Conservation (phyloP, 1,140 invertebrate species). For the Drosophila setifemur region DNA sequence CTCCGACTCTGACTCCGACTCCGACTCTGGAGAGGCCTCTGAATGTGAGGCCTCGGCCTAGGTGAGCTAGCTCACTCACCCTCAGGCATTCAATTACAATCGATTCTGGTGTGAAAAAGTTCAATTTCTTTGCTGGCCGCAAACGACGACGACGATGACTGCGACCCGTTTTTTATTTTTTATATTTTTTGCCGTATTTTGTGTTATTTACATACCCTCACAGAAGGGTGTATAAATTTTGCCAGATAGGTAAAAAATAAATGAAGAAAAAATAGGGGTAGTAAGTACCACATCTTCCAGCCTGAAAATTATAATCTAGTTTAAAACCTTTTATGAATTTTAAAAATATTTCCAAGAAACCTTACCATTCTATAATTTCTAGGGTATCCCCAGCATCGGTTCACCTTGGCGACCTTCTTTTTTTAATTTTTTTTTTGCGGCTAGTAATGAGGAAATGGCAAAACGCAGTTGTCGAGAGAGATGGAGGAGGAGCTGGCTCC, state of each 20-base stretch:
- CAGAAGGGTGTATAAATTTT: not conserved
- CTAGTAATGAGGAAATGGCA: slow-evolving; percentile 80
- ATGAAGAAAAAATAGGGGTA: too few species aligned
- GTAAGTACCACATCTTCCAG: too few species aligned
- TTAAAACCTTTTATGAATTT: too few species aligned
- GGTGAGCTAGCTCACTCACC: slow-evolving; percentile 43
- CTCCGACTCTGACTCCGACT: slow-evolving; percentile 2
- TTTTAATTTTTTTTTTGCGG: slow-evolving; percentile 37
- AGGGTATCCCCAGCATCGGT: too few species aligned
- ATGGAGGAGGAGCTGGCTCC: slow-evolving; percentile 14
- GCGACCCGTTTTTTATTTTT: slow-evolving; percentile 55
- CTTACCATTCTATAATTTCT: too few species aligned
- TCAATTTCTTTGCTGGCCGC: slow-evolving; percentile 76
- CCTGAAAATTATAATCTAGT: too few species aligned
- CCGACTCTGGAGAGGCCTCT: slow-evolving; percentile 13
- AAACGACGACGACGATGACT: slow-evolving; percentile 54
- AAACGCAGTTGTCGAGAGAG: slow-evolving; percentile 64
- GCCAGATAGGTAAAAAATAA: too few species aligned
- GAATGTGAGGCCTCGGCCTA: slow-evolving; percentile 32
- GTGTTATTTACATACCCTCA: slow-evolving; percentile 4
- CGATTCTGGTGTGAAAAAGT: slow-evolving; percentile 81
- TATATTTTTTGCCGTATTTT: slow-evolving; percentile 9
- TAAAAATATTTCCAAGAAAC: too few species aligned
- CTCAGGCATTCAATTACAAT: slow-evolving; percentile 80
- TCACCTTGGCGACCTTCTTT: too few species aligned